Base-by-base conservation (phyloP, 2,113 vertebrate genomes). In the Microtus richardsoni region DNA sequence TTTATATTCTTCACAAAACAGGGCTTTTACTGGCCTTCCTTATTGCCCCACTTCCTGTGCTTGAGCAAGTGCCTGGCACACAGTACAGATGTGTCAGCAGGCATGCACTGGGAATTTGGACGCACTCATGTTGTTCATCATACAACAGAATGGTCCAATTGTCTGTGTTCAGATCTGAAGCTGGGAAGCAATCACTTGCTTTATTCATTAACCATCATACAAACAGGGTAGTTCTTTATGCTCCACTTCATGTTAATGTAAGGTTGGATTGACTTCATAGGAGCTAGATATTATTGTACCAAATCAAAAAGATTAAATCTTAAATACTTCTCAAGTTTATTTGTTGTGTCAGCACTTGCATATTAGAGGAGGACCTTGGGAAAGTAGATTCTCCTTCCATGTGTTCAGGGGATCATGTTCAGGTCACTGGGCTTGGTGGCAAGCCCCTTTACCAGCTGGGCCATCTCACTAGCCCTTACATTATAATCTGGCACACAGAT, bases 131-230 rank as follows among this genome's bases (percentile, higher is more conserved):
- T 80, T 94, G n/a, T 77, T 90, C 77, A 89, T 78, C n/a, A 80
- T 33, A 68, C 21, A n/a, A 89, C 84, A 94, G 89, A 95, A 96
- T 94, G 47, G 92, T 66, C 44, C 39, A 82, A 85, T 44, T 96
- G 75, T 94, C 79, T 95, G 26, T 70, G 30, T 84, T 64, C 44
- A 95, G 64, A 75, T 88, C 82, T 92, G 49, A 95, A 71, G 58
- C 41, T 86, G 60, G 24, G 70, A 84, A 77, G 77, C 89, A 93
- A 68, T 95, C 83, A 83, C 54, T 89, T 96, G 78, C 70, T 74
- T 78, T 96, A 87, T 78, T 93, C 68, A 17, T n/a, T 88, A 74
- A 93, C 58, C 66, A 94, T 60, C 92, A 92, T 77, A 74, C 41
- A 87, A 80, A 86, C 22, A 64, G 88, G 89, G 44, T 77, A 91